Conservation (phyloP, 1,140 invertebrate genomes). For the Frieseomelitta varia region DNA sequence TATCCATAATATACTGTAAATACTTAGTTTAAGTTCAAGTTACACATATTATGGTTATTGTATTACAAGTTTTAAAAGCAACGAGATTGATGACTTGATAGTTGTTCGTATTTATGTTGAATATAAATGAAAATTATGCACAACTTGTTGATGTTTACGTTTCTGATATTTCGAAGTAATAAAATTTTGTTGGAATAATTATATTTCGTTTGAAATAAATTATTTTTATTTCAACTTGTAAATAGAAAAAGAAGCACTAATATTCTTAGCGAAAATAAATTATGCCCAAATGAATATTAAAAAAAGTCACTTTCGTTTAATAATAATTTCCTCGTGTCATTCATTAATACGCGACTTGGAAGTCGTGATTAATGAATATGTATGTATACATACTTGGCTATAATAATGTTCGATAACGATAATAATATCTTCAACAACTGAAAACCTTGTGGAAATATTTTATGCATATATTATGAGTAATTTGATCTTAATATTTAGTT, state of each 20-base stretch:
- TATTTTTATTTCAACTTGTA: neutral
- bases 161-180: too few relatives aligned
- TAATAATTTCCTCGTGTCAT: slow-evolving; percentile 20
- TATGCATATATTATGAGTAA: neutral
- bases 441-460: neutral
- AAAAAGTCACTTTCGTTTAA: slow-evolving; percentile 7
- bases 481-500: neutral
- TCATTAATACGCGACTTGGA: neutral
- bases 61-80: neutral
- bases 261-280: neutral
- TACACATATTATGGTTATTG: neutral
- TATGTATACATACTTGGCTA: too few relatives aligned
- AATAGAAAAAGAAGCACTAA: too few relatives aligned
- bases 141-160: neutral
- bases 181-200: neutral
- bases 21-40: neutral
- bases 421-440: neutral
- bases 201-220: neutral
- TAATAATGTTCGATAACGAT: neutral
- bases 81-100: neutral
- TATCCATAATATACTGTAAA: neutral
- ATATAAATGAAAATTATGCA: neutral
- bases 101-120: neutral
- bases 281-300: neutral
- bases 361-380: neutral